Evolutionary conservation across 2,113 vertebrate species (phyloP), one percentile per base, ranked within the genome.

Genomic region (Pristiophorus japonicus): DNA sequence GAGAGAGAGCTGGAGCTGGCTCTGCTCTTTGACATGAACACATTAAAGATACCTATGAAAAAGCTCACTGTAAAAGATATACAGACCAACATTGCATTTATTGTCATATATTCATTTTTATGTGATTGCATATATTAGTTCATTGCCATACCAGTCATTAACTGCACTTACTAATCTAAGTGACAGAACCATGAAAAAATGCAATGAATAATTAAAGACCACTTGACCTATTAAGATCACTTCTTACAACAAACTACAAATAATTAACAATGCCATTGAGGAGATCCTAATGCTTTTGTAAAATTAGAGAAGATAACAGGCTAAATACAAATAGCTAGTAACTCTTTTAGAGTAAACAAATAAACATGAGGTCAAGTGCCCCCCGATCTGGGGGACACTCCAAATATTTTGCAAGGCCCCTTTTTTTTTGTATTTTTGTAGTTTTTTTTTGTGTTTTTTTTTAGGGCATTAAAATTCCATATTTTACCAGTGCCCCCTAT

Each of bases 81-180:
- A 14, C 88, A 63, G 14, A 24, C 59, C 59, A 38, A 22, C 34
- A 20, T 92, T 92, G 59, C 47, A 59, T 63, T 38, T 63, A 38
- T 92, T 92, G 59, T 91, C 55, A 38, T 12, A 18, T 34, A n/a
- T 62, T 63, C 47, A 91, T 63, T 92, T 91, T 92, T 92, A 92
- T 63, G 55, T 63, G 34, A n/a, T 92, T 92, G 88, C 34, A 92
- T 20, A 20, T 63, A 16, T 63, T 63, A 92, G 4, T 63, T 63
- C 88, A 91, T 62, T 63, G 88, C 30, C 27, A 63, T 8, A 34
- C 20, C 34, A 63, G n/a, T 42, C 88, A 63, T 63, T 92, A 92
- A 63, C 16, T 63, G 27, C 34, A 63, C 20, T 92, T 92, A 30
- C 88, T 92, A 62, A 63, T 6, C 14, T 38, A 38, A 90, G n/a